Percentiles rank a stretch among this genome's conserved stretches.
These are phyloP conservation scores for Bradypodion pumilum DNA, from an alignment of 2,797 vertebrate genomes.

Conservation along the genomic window DNA sequence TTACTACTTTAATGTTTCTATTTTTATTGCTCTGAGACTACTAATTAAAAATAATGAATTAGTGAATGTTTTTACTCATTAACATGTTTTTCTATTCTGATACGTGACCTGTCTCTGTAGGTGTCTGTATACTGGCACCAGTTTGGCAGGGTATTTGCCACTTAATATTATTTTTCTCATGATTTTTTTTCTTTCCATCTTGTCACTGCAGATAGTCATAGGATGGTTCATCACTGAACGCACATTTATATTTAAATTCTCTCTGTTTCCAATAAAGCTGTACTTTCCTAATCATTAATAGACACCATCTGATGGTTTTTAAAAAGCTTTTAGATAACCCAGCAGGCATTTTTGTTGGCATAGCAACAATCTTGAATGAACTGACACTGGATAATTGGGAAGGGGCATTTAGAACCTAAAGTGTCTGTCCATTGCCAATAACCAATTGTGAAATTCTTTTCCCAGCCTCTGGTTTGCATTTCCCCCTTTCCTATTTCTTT, in stretches of 20 bases:
- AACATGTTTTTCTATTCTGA: background rate
- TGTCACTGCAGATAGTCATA: background rate
- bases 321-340: background rate
- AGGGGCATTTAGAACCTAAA: too few species aligned
- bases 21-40: too few species aligned
- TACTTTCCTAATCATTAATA: background rate
- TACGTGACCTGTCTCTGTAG: background rate
- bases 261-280: slow-evolving; percentile 7
- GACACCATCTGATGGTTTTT: accelerated
- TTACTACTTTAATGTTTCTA: too few species aligned
- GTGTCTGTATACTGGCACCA: background rate
- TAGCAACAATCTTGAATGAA: too few species aligned
- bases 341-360: background rate
- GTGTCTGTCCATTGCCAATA: too few species aligned
- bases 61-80: background rate
- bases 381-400: too few species aligned
- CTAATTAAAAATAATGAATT: background rate
- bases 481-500: too few species aligned
- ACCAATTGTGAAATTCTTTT: too few species aligned
- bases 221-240: slow-evolving; percentile 5
- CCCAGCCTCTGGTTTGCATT: too few species aligned
- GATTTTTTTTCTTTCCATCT: background rate
- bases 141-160: background rate
- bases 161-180: slow-evolving; percentile 2
- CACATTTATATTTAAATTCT: slow-evolving; percentile 12